phyloP scores from a whole-genome alignment of 2,888 invertebrate species.

The Yponomeuta malinellus region DNA sequence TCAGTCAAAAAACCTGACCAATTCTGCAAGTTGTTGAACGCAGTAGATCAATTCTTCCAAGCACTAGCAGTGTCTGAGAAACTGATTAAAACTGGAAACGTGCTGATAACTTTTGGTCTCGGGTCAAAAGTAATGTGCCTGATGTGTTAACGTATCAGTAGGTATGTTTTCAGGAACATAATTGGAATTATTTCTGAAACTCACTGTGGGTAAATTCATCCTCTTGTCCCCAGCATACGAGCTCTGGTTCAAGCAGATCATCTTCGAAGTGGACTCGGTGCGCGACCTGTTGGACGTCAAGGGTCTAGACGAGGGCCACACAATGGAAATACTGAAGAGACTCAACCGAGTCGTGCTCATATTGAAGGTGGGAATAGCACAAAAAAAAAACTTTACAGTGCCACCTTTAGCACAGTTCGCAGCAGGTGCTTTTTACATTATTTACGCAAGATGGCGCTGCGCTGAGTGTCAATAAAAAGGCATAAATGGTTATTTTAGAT shows the following conservation, averaged over 20 bases:
- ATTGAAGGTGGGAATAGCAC: conserved; percentile 80
- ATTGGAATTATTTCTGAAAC: no score
- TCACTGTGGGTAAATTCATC: no score
- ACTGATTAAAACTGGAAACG: not conserved
- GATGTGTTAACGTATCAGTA: not conserved
- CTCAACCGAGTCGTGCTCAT: conserved; percentile 95
- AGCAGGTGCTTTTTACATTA: no score
- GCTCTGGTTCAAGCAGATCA: conserved; percentile 99
- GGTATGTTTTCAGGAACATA: no score
- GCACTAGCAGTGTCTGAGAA: not conserved
- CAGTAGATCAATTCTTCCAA: no score
- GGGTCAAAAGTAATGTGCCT: not conserved
- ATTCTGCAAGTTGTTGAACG: no score
- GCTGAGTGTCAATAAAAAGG: no score
- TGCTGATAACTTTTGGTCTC: not conserved
- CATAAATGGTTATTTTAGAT: no score
- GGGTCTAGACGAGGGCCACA: conserved; percentile 91
- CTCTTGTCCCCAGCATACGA: conserved; percentile 87
- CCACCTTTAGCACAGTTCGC: no score
- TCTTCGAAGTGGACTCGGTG: conserved; percentile 97
- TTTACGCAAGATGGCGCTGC: no score
- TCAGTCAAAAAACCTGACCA: no score
- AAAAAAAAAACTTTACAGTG: not conserved
- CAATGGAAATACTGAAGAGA: conserved; percentile 93
- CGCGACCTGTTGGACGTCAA: conserved; percentile 84